phyloP scores from a whole-genome alignment of 2,888 invertebrate genomes.

The Melanchra persicariae region DNA sequence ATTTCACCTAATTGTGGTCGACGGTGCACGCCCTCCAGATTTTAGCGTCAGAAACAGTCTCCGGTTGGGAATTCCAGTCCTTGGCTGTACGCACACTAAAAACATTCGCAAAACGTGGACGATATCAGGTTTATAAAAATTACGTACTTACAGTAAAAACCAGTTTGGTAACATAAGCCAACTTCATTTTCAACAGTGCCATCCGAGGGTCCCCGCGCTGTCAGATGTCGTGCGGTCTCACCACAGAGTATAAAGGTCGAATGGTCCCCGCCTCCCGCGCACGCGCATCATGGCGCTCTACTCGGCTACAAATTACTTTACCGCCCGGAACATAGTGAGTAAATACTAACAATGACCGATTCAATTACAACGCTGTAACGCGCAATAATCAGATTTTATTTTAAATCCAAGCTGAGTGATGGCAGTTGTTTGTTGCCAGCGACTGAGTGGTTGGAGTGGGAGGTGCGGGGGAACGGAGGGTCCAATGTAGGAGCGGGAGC shows the following conservation, averaged over 20 bases:
- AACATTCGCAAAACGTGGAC: too few species aligned
- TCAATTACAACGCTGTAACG: slow-evolving; percentile 41
- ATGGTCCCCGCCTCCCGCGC: slow-evolving; percentile 94
- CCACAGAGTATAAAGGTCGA: slow-evolving; percentile 95
- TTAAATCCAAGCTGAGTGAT: slow-evolving; percentile 86
- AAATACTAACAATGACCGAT: slow-evolving; percentile 55
- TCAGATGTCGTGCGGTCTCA: slow-evolving; percentile 94
- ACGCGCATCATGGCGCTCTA: slow-evolving; percentile 94
- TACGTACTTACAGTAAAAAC: too few species aligned
- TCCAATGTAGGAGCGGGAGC: slow-evolving; percentile 84
- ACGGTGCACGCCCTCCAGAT: too few species aligned
- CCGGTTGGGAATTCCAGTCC: too few species aligned
- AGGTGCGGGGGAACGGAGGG: slow-evolving; percentile 81
- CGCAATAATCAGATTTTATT: slow-evolving; percentile 55
- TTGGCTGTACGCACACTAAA: too few species aligned
- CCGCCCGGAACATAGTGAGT: slow-evolving; percentile 91
- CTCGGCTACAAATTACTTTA: slow-evolving; percentile 97
- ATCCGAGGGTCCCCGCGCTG: slow-evolving; percentile 94
- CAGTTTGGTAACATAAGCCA: too few species aligned
- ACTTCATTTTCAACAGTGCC: slow-evolving; percentile 91
- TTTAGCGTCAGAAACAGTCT: too few species aligned
- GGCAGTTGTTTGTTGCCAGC: slow-evolving; percentile 90
- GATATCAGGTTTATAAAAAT: too few species aligned
- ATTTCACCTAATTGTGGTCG: too few species aligned
- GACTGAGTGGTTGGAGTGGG: slow-evolving; percentile 89